Evolutionary conservation across 2,888 invertebrate species (phyloP).

Genomic region (Agapetus fuscipes): DNA sequence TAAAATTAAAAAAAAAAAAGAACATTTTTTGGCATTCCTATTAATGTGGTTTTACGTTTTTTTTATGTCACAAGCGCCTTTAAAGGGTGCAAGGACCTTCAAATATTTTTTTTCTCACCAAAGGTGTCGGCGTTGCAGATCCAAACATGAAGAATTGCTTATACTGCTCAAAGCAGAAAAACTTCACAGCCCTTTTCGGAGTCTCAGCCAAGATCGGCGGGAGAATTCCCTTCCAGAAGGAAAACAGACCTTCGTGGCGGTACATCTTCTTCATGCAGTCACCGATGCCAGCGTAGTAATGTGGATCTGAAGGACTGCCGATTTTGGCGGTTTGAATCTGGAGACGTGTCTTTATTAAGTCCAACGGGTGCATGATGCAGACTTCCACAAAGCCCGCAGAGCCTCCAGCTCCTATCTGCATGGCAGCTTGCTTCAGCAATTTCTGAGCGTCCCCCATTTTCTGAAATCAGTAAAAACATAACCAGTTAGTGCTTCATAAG

Average conservation of each 20-base stretch:
- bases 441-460: conserved; percentile 25
- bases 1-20: no score
- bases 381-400: conserved; percentile 92
- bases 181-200: conserved; percentile 90
- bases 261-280: conserved; percentile 91
- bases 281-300: conserved; percentile 65
- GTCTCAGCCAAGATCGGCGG: conserved; percentile 92
- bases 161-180: conserved; percentile 89
- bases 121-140: conserved; percentile 60
- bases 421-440: conserved; percentile 57
- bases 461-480: conserved; percentile 7
- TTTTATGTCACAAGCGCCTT: no score
- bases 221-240: conserved; percentile 89
- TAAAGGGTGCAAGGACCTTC: no score
- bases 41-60: no score
- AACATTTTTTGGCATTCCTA: no score
- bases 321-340: conserved; percentile 56
- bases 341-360: conserved; percentile 84
- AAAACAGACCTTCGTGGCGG: conserved; percentile 67
- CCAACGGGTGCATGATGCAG: conserved; percentile 92
- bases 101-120: no score
- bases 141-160: conserved; percentile 79
- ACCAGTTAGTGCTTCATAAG: no score
- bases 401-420: conserved; percentile 82
- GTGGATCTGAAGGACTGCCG: conserved; percentile 36